phyloP scores from a whole-genome alignment of 1,140 invertebrate genomes.

The Carcinoscorpius rotundicauda region DNA sequence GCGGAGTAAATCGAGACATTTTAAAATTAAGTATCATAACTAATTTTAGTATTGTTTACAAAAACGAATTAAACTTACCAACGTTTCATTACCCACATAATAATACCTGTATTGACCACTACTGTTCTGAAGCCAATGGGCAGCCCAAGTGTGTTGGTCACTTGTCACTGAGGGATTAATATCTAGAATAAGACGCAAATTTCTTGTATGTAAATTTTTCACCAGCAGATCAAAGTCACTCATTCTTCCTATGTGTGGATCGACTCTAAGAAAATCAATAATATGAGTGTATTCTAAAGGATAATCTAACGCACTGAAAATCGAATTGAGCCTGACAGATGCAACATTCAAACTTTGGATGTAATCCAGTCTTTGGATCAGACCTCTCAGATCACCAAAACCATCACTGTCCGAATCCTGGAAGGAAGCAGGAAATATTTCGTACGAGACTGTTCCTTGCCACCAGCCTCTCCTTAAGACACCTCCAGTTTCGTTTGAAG shows the following conservation, averaged over 20 bases:
- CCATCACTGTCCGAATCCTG: constrained; percentile 48
- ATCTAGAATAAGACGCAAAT: constrained; percentile 60
- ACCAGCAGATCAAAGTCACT: constrained; percentile 49
- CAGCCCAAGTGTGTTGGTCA: constrained; percentile 24
- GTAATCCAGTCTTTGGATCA: constrained; percentile 19
- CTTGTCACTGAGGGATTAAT: constrained; percentile 30
- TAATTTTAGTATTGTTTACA: no score
- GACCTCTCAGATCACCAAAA: constrained; percentile 24
- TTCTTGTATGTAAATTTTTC: constrained; percentile 43
- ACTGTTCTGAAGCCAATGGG: constrained; percentile 17
- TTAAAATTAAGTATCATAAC: no score
- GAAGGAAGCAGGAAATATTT: constrained; percentile 68
- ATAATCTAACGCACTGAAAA: constrained; percentile 52
- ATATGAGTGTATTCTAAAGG: constrained; percentile 53
- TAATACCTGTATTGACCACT: not conserved
- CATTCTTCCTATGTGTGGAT: constrained; percentile 47
- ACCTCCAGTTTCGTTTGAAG: not conserved
- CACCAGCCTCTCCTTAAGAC: constrained; percentile 47
- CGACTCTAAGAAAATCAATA: constrained; percentile 46
- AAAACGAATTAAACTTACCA: no score
- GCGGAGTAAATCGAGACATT: no score
- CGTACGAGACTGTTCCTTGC: constrained; percentile 64
- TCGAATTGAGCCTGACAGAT: constrained; percentile 56
- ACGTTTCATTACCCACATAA: no score
- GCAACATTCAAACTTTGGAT: constrained; percentile 45